Evolutionary conservation across 2,113 vertebrate species (phyloP).

Genomic region (Girardinichthys multiradiatus): DNA sequence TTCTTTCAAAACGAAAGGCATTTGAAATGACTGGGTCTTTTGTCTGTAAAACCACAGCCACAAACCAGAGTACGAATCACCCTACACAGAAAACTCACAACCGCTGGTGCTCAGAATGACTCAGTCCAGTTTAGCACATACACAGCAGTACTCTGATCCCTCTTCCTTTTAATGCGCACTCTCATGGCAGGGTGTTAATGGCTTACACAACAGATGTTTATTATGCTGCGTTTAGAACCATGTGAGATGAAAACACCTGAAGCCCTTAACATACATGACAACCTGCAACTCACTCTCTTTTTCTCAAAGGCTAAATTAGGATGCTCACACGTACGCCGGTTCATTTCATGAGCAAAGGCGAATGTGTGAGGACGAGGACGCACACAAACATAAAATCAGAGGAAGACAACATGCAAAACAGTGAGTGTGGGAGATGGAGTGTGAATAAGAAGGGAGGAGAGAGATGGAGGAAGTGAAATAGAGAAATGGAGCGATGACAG

Average conservation of each 20-base stretch:
- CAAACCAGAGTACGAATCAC: constrained; percentile 25
- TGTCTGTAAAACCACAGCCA: constrained; percentile 13
- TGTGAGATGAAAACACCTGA: constrained; percentile 53
- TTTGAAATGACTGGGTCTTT: not conserved
- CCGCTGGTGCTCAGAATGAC: constrained; percentile 39
- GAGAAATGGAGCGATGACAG: constrained; percentile 39
- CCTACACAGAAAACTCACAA: constrained; percentile 41
- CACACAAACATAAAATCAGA: constrained; percentile 2
- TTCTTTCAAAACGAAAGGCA: not conserved
- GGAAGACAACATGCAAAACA: constrained; percentile 42
- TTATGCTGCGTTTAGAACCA: constrained; percentile 51
- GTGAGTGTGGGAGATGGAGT: constrained; percentile 29
- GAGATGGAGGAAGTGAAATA: constrained; percentile 43
- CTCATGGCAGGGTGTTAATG: constrained; percentile 62
- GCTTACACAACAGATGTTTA: constrained; percentile 72
- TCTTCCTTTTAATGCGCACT: constrained; percentile 60
- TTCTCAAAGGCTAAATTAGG: constrained; percentile 38
- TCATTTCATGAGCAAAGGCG: constrained; percentile 15
- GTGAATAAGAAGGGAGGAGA: constrained; percentile 37
- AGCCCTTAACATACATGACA: constrained; percentile 55
- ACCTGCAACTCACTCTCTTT: constrained; percentile 42
- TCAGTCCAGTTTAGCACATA: constrained; percentile 62
- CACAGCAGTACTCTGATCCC: constrained; percentile 50
- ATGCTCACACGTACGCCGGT: constrained; percentile 6
- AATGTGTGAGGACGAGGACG: not conserved